These are phyloP conservation scores for Tokudaia muenninki DNA, from an alignment of 2,797 vertebrate genomes.

Conservation along the genomic window DNA sequence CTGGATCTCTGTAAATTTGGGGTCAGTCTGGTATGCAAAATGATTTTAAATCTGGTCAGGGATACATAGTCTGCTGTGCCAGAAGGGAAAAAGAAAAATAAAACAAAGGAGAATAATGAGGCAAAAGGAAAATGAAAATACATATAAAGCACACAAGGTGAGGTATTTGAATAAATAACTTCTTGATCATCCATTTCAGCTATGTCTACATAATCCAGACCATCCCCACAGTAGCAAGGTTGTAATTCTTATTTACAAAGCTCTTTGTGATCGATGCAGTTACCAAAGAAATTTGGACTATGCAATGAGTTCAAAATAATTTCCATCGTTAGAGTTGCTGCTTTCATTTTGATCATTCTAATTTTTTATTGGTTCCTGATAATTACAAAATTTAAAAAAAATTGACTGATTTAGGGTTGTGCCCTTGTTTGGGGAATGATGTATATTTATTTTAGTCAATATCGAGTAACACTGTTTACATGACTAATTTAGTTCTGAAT, in stretches of 20 bases:
- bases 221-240: not conserved
- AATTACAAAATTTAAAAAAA: not conserved
- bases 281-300: conserved; percentile 23
- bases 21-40: not conserved
- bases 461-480: conserved; percentile 56
- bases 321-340: not conserved
- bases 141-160: not conserved
- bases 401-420: conserved; percentile 11
- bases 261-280: not conserved
- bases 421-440: conserved; percentile 38
- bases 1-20: not conserved
- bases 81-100: not conserved
- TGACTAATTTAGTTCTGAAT: conserved; percentile 70
- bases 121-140: not conserved
- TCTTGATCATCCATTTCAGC: conserved; percentile 10
- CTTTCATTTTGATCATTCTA: not conserved
- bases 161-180: conserved; percentile 1
- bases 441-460: conserved; percentile 41
- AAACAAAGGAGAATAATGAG: not conserved
- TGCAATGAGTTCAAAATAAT: conserved; percentile 44
- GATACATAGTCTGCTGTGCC: not conserved
- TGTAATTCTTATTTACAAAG: conserved; percentile 14
- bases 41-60: not conserved
- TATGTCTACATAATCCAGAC: not conserved
- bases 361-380: not conserved